Base-by-base conservation (phyloP, 2,797 vertebrate species). In the Clarias laeviceps region DNA sequence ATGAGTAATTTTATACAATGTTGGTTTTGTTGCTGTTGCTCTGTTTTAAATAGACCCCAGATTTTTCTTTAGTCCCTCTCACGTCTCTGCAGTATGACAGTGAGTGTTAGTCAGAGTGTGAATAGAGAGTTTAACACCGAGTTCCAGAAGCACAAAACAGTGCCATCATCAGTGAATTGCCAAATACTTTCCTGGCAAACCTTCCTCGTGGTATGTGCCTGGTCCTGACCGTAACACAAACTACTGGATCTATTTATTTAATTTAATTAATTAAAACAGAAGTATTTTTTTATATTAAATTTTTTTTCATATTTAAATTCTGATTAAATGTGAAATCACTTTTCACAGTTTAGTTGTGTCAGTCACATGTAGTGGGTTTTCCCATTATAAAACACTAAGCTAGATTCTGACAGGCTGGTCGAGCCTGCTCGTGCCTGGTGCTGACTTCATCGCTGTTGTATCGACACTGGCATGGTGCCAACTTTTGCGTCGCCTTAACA, bases 1-100 rank as follows among this genome's bases (percentile, higher is more conserved):
- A 95, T 29, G 91, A 94, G 93, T 94, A 91, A 92, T 89, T 92
- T 93, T 94, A 91, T 92, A 80, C 61, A 64, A 12, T 80, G 40
- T 61, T 61, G 24, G 77, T 64, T 64, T 64, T 34, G 89, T 77
- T 54, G 29, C 11, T 61, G 27, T 12, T 84, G 84, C 69, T 68
- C 82, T 79, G 78, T 22, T 69, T 87, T 89, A 86, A 79, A 79
- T 90, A 92, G 91, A 91, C 91, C 92, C 89, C 91, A 89, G 84
- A 92, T 89, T 88, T 93, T 92, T 90, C 93, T 92, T 90, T 89
- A 85, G 82, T 90, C 86, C 85, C 85, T 88, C 76, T 86, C 15
- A 12, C 91, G 90, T 92, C 90, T 90, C 89, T 86, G 83, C 88
- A 79, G 76, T 4, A 24, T 79, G 40, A 82, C 70, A 66, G 89